These are phyloP conservation scores for Monopis laevigella DNA, from an alignment of 2,888 invertebrate species.

Conservation along the genomic window DNA sequence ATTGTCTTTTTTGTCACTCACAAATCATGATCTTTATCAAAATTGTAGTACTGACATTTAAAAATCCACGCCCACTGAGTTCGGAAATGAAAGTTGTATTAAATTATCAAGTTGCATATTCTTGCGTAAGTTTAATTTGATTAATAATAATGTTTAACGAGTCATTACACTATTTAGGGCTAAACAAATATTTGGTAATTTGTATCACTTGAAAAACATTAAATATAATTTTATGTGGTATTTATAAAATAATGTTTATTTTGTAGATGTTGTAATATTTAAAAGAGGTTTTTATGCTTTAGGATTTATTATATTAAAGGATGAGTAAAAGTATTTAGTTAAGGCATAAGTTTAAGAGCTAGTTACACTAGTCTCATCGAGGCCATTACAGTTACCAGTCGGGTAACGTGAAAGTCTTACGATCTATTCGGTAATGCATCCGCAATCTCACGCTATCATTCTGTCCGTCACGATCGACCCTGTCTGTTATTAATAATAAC, in stretches of 20 bases:
- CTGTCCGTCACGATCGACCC: conserved; percentile 52
- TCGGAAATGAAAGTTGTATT: conserved; percentile 40
- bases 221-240: no score
- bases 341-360: no score
- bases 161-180: background rate
- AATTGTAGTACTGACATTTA: conserved; percentile 48
- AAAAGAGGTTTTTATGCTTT: no score
- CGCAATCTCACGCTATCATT: conserved; percentile 26
- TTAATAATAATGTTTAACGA: conserved; percentile 3
- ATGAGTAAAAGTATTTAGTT: no score
- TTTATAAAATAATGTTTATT: no score
- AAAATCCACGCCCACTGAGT: conserved; percentile 36
- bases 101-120: conserved; percentile 7
- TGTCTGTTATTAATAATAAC: conserved; percentile 61
- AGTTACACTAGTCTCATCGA: no score
- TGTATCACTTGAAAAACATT: no score
- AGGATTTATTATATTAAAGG: no score
- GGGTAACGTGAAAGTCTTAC: conserved; percentile 41
- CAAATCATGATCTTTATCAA: conserved; percentile 50
- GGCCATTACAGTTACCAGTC: no score
- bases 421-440: conserved; percentile 11
- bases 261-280: no score
- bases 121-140: conserved; percentile 14
- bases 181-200: no score
- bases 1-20: conserved; percentile 56